phyloP scores from a whole-genome alignment of 2,113 vertebrate species.

The Puntigrus tetrazona region DNA sequence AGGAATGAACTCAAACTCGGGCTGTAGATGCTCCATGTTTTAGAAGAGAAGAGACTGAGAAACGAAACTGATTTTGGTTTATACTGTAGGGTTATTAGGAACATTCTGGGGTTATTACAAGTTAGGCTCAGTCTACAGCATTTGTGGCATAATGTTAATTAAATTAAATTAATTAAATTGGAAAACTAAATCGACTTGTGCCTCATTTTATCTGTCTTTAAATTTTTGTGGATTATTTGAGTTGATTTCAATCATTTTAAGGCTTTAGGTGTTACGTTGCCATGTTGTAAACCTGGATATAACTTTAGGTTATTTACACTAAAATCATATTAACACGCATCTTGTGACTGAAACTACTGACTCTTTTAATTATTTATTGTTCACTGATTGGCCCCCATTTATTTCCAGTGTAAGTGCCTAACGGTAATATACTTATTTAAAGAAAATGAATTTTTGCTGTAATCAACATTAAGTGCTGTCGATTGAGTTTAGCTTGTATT shows the following conservation, averaged over 20 bases:
- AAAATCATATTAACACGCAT: background rate
- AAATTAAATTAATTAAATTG: no score
- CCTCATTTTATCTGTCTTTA: background rate
- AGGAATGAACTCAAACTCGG: conserved; percentile 50
- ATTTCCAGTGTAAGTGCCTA: background rate
- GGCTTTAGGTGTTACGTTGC: background rate
- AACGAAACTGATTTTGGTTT: background rate
- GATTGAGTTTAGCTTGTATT: background rate
- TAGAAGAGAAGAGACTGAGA: conserved; percentile 11
- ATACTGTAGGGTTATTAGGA: background rate
- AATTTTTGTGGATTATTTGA: background rate
- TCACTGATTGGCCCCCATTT: background rate
- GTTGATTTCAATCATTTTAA: background rate
- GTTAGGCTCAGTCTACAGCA: background rate
- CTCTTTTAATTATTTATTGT: no score
- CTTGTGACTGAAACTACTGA: background rate
- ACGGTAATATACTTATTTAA: background rate
- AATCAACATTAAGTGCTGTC: background rate
- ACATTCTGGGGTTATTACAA: background rate
- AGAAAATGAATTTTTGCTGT: background rate
- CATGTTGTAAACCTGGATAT: background rate
- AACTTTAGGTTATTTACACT: background rate
- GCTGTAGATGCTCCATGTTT: conserved; percentile 14
- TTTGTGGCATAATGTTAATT: background rate
- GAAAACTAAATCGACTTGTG: background rate